Conservation (phyloP, 2,888 invertebrate genomes). For the Phymatocera aterrima region DNA sequence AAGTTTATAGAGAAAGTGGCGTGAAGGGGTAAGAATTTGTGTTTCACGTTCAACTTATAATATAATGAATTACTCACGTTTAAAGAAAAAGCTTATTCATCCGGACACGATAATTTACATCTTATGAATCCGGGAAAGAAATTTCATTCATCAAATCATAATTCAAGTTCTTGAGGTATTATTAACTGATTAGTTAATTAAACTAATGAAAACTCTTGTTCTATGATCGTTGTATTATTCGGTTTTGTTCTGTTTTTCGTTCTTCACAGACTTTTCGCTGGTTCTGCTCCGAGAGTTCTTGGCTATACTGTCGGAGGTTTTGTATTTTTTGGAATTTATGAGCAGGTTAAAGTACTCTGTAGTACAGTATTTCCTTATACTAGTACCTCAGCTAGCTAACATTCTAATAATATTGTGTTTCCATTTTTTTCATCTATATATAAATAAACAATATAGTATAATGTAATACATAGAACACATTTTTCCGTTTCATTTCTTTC, state of each 20-base stretch:
- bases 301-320: constrained; percentile 96
- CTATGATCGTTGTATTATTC: not conserved
- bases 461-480: not conserved
- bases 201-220: not conserved
- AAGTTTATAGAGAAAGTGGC: constrained; percentile 83
- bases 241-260: constrained; percentile 44
- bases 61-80: not conserved
- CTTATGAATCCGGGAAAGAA: too few relatives aligned
- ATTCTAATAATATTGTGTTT: constrained; percentile 9
- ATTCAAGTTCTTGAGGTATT: too few relatives aligned
- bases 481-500: too few relatives aligned
- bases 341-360: constrained; percentile 77
- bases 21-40: constrained; percentile 79
- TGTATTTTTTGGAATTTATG: constrained; percentile 97
- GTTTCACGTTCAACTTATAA: not conserved
- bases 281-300: constrained; percentile 87
- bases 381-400: constrained; percentile 13
- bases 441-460: not conserved
- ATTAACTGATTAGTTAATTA: constrained; percentile 43
- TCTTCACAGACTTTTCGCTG: constrained; percentile 88
- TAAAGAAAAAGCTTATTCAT: not conserved
- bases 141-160: constrained; percentile 29
- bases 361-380: constrained; percentile 54
- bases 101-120: too few relatives aligned
- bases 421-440: not conserved